Evolutionary conservation across 2,888 invertebrate genomes (phyloP).

Genomic region (Hetaerina titia): DNA sequence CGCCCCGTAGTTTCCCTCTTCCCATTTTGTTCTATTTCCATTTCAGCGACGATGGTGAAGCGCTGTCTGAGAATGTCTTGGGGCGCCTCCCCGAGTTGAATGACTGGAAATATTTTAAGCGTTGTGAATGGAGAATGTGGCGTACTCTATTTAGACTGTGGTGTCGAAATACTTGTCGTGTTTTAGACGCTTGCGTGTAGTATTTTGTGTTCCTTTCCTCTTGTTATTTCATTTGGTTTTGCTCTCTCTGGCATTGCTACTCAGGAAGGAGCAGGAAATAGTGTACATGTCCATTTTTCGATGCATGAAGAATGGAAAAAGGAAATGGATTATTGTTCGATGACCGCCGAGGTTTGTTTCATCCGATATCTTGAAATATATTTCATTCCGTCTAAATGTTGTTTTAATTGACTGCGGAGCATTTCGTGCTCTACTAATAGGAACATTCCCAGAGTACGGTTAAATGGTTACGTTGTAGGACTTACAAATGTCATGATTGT

Average conservation of each 20-base stretch:
- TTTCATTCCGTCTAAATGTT: too few relatives aligned
- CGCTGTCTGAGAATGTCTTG: conserved; percentile 66
- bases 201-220: not conserved
- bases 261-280: not conserved
- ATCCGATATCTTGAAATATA: too few relatives aligned
- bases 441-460: too few relatives aligned
- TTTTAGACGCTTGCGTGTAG: not conserved
- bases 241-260: not conserved
- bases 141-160: not conserved
- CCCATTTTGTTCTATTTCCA: conserved; percentile 56
- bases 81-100: conserved; percentile 46
- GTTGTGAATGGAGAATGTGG: conserved; percentile 60
- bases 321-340: not conserved
- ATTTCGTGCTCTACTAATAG: too few relatives aligned
- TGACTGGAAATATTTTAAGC: conserved; percentile 64
- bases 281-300: not conserved
- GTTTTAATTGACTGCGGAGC: too few relatives aligned
- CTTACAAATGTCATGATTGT: too few relatives aligned
- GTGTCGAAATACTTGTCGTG: conserved; percentile 16
- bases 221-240: not conserved
- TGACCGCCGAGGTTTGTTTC: too few relatives aligned
- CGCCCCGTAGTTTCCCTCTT: not conserved
- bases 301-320: not conserved
- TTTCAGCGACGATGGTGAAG: conserved; percentile 62
- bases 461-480: too few relatives aligned